Evolutionary conservation across 2,797 vertebrate species (phyloP).

Genomic region (Chelon labrosus): DNA sequence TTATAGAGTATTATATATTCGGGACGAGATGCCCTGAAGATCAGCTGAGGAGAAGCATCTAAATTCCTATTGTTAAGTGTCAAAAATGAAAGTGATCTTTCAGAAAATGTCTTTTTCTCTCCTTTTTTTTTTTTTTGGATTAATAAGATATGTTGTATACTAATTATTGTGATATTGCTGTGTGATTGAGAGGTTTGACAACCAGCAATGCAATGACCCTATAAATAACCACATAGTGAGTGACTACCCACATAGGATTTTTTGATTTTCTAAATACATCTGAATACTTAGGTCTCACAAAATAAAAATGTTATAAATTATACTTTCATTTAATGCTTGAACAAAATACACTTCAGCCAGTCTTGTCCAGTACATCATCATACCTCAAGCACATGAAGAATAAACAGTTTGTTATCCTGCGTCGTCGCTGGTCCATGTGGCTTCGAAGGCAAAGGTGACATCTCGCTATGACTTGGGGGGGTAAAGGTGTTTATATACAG

Average conservation of each 20-base stretch:
- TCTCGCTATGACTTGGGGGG: conserved; percentile 62
- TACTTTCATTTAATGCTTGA: not conserved
- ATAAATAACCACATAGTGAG: not conserved
- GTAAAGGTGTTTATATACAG: conserved; percentile 69
- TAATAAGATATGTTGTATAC: conserved; percentile 6
- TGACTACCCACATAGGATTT: too few relatives aligned
- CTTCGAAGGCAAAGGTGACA: conserved; percentile 67
- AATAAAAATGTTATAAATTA: too few relatives aligned
- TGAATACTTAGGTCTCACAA: too few relatives aligned
- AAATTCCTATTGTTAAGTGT: conserved; percentile 30
- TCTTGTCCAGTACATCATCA: not conserved
- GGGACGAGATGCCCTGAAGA: conserved; percentile 35
- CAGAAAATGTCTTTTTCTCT: not conserved
- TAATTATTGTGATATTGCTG: not conserved
- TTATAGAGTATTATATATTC: conserved; percentile 23
- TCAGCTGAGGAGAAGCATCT: conserved; percentile 26
- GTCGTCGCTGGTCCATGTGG: conserved; percentile 47
- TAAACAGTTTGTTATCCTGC: conserved; percentile 23
- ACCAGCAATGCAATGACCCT: not conserved
- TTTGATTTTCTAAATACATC: too few relatives aligned
- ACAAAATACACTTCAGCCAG: conserved; percentile 4
- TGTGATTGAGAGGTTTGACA: not conserved
- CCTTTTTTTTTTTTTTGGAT: not conserved
- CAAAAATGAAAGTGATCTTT: conserved; percentile 13
- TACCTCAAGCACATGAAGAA: conserved; percentile 21